These are phyloP conservation scores for Poicephalus gulielmi DNA, from an alignment of 2,113 vertebrate genomes.

Conservation along the genomic window DNA sequence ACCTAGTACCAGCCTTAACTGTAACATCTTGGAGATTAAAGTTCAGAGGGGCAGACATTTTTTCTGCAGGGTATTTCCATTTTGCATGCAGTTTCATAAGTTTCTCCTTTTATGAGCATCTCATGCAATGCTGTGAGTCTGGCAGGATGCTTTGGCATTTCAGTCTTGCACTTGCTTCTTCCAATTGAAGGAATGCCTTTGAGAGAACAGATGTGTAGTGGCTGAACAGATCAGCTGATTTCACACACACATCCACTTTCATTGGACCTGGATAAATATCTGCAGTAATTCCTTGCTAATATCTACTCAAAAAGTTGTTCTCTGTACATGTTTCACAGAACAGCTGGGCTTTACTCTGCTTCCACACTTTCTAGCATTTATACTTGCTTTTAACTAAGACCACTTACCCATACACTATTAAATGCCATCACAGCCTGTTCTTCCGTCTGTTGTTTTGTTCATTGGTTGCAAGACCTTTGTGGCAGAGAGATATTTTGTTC, in stretches of 20 bases:
- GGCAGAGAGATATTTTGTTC: not conserved
- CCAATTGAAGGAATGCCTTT: not conserved
- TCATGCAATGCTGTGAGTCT: not conserved
- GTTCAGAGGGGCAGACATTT: not conserved
- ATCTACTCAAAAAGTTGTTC: not conserved
- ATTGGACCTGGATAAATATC: not conserved
- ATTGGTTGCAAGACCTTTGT: not conserved
- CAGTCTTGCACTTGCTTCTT: not conserved
- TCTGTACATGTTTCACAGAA: not conserved
- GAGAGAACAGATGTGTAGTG: not conserved
- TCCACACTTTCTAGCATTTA: not conserved
- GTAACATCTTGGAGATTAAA: not conserved
- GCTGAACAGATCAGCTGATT: not conserved
- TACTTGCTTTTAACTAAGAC: not conserved
- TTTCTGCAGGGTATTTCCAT: not conserved
- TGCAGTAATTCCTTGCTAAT: not conserved
- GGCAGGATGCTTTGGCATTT: not conserved
- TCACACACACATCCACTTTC: not conserved
- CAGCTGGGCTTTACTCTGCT: not conserved
- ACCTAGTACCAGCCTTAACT: slow-evolving; percentile 10
- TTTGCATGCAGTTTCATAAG: not conserved
- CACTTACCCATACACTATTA: not conserved
- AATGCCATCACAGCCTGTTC: not conserved
- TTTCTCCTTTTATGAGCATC: not conserved
- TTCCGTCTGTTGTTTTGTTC: not conserved